These are phyloP conservation scores for Chrysolina americana DNA, from an alignment of 2,888 invertebrate species.

Conservation along the genomic window DNA sequence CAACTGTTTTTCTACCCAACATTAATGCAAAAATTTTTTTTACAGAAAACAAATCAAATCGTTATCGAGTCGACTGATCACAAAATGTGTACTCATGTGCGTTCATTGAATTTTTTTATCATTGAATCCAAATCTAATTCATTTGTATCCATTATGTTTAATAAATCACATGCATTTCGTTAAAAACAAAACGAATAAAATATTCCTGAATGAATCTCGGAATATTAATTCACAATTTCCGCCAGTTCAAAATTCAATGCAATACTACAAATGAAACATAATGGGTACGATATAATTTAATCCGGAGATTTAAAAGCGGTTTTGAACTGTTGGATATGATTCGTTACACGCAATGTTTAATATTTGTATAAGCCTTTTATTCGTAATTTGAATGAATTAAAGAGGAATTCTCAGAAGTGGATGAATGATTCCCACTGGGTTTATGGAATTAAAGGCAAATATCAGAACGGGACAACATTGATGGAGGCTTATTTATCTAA, in stretches of 20 bases:
- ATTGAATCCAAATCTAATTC: background rate
- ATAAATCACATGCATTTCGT: conserved; percentile 13
- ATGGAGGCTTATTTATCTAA: too few species aligned
- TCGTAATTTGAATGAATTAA: background rate
- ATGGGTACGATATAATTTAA: background rate
- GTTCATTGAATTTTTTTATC: background rate
- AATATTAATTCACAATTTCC: conserved; percentile 34
- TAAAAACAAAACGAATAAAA: conserved; percentile 22
- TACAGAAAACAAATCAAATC: background rate
- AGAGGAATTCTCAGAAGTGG: background rate
- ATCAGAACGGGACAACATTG: too few species aligned
- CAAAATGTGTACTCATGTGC: background rate
- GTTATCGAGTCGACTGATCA: background rate
- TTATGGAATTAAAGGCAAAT: background rate
- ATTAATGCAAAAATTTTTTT: too few species aligned
- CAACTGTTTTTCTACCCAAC: too few species aligned
- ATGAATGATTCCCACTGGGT: too few species aligned
- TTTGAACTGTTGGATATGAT: background rate
- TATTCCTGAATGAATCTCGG: conserved; percentile 30
- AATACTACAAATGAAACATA: conserved; percentile 14
- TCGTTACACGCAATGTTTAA: background rate
- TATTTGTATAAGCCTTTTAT: background rate
- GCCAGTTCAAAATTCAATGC: conserved; percentile 4
- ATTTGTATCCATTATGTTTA: background rate
- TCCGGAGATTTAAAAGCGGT: conserved; percentile 3